Evolutionary conservation across 2,113 vertebrate genomes (phyloP).

Genomic region (Procavia capensis): DNA sequence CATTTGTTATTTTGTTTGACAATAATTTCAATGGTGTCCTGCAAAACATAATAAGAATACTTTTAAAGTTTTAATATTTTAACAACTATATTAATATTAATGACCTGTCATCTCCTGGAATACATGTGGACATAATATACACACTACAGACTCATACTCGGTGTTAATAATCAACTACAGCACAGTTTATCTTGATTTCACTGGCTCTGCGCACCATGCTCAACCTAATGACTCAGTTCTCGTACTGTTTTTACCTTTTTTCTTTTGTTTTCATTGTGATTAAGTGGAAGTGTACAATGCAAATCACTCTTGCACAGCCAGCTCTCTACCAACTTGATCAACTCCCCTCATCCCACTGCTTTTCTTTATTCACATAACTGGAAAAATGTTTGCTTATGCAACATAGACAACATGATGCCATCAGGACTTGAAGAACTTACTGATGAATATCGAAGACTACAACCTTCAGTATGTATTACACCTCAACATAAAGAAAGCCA

Average conservation of each 20-base stretch:
- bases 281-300: no score
- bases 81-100: neutral
- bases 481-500: no score
- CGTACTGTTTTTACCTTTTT: neutral
- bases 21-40: neutral
- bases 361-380: conserved; percentile 3
- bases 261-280: no score
- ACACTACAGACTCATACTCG: neutral
- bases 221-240: neutral
- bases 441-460: no score
- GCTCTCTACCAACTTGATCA: no score
- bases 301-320: no score
- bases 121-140: no score
- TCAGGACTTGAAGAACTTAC: neutral
- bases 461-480: no score
- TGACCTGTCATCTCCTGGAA: no score
- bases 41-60: neutral
- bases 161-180: neutral
- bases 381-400: neutral
- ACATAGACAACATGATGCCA: neutral
- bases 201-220: neutral
- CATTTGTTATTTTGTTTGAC: conserved; percentile 29
- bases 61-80: neutral
- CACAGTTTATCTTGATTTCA: neutral
- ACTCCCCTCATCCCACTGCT: no score